Evolutionary conservation across 2,888 invertebrate species (phyloP).

Genomic region (Spodoptera exigua): DNA sequence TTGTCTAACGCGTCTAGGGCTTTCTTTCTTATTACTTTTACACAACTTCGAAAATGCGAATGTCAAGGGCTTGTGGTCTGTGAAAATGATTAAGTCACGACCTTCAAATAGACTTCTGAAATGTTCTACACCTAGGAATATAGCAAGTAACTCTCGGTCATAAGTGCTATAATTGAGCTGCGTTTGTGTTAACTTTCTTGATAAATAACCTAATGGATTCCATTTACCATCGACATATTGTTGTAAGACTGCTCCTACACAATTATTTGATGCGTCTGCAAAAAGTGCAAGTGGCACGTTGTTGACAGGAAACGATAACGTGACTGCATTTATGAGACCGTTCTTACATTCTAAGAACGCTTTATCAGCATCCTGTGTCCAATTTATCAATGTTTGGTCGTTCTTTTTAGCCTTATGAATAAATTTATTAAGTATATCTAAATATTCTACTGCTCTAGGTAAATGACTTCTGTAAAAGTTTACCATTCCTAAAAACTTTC

Average conservation of each 20-base stretch:
- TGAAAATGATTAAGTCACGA: too few species aligned
- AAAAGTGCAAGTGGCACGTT: neutral
- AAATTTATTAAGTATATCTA: neutral
- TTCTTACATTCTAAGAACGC: neutral
- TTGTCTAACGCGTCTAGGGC: too few species aligned
- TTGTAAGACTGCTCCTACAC: neutral
- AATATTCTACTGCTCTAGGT: neutral
- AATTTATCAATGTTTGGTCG: neutral
- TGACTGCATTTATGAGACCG: neutral
- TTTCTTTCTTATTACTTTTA: too few species aligned
- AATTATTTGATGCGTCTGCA: neutral
- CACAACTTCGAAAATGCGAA: neutral
- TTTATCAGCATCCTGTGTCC: neutral
- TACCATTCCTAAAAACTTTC: too few species aligned
- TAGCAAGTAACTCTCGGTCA: too few species aligned
- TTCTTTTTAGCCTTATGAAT: neutral
- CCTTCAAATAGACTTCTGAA: too few species aligned
- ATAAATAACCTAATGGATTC: conserved; percentile 1
- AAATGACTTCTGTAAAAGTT: too few species aligned
- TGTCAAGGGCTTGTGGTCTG: too few species aligned
- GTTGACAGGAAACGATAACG: neutral
- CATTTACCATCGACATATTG: neutral
- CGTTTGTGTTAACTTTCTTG: neutral
- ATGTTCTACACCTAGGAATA: too few species aligned
- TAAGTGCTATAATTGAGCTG: neutral